Evolutionary conservation across 2,113 vertebrate genomes (phyloP).

Genomic region (Cairina moschata): DNA sequence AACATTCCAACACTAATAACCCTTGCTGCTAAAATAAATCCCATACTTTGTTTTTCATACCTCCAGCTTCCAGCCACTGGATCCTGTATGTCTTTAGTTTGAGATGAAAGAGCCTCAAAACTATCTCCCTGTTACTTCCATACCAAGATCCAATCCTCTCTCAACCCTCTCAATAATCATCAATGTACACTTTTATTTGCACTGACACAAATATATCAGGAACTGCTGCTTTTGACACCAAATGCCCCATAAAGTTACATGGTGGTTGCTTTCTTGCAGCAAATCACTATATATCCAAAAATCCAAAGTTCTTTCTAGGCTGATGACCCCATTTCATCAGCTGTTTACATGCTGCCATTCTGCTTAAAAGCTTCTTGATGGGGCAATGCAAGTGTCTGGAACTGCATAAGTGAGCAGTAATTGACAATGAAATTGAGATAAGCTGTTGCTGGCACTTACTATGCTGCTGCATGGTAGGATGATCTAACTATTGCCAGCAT

Average conservation of each 20-base stretch:
- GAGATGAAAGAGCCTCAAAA: not conserved
- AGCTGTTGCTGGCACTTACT: not conserved
- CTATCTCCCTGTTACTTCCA: not conserved
- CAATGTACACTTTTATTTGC: not conserved
- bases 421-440: not conserved
- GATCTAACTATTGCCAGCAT: not conserved
- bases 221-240: not conserved
- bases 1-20: not conserved
- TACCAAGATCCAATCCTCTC: not conserved
- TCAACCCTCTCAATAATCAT: not conserved
- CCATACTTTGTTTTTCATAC: not conserved
- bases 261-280: not conserved
- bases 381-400: not conserved
- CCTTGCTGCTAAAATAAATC: not conserved
- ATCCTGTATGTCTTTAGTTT: not conserved
- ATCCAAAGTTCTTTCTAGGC: not conserved
- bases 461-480: fast-evolving
- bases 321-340: not conserved
- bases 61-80: not conserved
- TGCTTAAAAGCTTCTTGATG: not conserved
- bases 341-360: not conserved
- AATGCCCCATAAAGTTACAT: not conserved
- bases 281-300: not conserved
- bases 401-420: not conserved
- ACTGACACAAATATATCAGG: not conserved